These are phyloP conservation scores for Cyrtorhinus lividipennis DNA, from an alignment of 1,140 invertebrate genomes.

Conservation along the genomic window DNA sequence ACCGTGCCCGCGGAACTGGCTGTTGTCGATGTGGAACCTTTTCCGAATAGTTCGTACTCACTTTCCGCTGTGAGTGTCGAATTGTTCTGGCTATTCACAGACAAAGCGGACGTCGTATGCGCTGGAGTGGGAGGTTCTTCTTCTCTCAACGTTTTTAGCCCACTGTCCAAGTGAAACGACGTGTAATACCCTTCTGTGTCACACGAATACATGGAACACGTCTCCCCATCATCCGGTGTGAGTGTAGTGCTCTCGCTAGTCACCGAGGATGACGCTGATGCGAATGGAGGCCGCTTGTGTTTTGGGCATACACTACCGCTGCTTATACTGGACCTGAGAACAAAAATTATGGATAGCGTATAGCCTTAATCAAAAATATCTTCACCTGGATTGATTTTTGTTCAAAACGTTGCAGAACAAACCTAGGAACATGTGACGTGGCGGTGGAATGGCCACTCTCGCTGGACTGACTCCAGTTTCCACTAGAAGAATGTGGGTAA, in stretches of 20 bases:
- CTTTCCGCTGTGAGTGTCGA: constrained; percentile 47
- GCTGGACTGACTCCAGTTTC: constrained; percentile 86
- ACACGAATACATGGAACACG: constrained; percentile 83
- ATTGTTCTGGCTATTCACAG: constrained; percentile 30
- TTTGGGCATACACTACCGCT: constrained; percentile 35
- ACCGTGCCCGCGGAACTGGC: constrained; percentile 80
- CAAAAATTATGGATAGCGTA: background rate
- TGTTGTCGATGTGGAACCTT: constrained; percentile 68
- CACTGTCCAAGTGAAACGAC: constrained; percentile 91
- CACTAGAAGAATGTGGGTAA: constrained; percentile 64
- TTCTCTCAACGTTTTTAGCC: constrained; percentile 68
- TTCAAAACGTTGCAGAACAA: too few relatives aligned
- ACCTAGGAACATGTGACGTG: constrained; percentile 49
- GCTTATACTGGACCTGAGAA: constrained; percentile 46
- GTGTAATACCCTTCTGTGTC: constrained; percentile 96
- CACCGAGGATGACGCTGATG: constrained; percentile 50
- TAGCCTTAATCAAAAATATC: background rate
- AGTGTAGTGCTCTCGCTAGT: constrained; percentile 57
- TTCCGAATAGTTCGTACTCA: constrained; percentile 77
- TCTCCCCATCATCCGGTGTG: constrained; percentile 78
- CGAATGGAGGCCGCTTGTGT: constrained; percentile 20
- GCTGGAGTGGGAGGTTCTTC: constrained; percentile 54
- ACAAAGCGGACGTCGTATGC: constrained; percentile 43
- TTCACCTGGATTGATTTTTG: background rate
- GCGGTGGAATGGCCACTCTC: constrained; percentile 62